These are phyloP conservation scores for Centroberyx gerrardi DNA, from an alignment of 2,797 vertebrate species.

Conservation along the genomic window DNA sequence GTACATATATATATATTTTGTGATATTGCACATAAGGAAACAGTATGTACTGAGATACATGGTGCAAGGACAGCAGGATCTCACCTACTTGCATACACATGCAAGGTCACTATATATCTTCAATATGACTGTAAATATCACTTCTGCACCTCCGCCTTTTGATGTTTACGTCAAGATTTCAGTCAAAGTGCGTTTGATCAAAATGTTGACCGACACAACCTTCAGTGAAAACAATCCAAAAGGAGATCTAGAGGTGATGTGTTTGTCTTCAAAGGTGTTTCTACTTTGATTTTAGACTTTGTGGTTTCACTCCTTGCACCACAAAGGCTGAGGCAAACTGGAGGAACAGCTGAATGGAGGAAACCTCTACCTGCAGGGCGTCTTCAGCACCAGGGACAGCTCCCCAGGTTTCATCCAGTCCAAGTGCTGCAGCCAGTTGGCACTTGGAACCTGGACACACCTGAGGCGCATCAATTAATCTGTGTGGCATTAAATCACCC, in stretches of 20 bases:
- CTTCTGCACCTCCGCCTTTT: too few species aligned
- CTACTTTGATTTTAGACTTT: background rate
- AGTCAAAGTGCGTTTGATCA: too few species aligned
- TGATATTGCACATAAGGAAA: background rate
- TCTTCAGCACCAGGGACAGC: constrained; percentile 22
- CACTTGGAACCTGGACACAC: background rate
- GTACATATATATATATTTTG: too few species aligned
- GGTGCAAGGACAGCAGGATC: too few species aligned
- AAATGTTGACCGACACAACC: too few species aligned
- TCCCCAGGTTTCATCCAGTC: background rate
- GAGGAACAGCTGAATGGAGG: constrained; percentile 7
- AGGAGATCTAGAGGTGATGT: background rate
- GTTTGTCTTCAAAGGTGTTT: constrained; percentile 13
- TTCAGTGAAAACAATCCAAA: background rate
- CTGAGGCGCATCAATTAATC: background rate
- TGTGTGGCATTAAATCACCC: background rate
- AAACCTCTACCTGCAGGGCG: background rate
- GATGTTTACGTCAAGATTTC: too few species aligned
- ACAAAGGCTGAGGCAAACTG: constrained; percentile 12
- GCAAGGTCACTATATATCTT: too few species aligned
- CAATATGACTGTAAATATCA: too few species aligned
- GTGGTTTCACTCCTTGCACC: constrained; percentile 33
- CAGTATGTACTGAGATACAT: background rate
- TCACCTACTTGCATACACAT: too few species aligned
- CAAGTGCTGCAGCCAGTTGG: background rate